These are phyloP conservation scores for Tenebrio molitor DNA, from an alignment of 1,140 invertebrate genomes.

Conservation along the genomic window DNA sequence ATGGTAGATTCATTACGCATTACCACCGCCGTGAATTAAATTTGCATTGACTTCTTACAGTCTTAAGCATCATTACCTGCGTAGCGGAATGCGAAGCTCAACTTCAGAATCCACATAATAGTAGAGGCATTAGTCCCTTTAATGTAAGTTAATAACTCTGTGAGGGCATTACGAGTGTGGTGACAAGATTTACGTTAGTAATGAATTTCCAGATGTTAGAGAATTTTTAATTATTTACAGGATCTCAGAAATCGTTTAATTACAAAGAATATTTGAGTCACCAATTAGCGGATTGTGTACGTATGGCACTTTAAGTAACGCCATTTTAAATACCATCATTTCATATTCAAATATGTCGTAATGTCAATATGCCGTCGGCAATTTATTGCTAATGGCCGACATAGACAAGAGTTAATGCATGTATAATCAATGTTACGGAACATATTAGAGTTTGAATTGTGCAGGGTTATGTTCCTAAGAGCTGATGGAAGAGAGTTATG, in stretches of 20 bases:
- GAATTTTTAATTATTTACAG: too few relatives aligned
- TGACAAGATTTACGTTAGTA: background rate
- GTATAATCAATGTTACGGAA: too few relatives aligned
- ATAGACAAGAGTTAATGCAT: constrained; percentile 9
- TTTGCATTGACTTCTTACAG: constrained; percentile 24
- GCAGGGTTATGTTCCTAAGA: too few relatives aligned
- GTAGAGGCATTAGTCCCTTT: constrained; percentile 9
- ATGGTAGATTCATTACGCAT: constrained; percentile 1
- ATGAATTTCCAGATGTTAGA: background rate
- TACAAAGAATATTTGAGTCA: too few relatives aligned
- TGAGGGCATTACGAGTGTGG: constrained; percentile 8
- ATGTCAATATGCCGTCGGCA: background rate
- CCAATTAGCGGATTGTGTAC: background rate
- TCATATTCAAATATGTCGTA: background rate
- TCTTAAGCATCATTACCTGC: constrained; percentile 21
- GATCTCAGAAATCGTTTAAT: too few relatives aligned
- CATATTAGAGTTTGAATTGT: too few relatives aligned
- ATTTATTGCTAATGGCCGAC: constrained; percentile 14
- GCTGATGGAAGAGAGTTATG: too few relatives aligned
- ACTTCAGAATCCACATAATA: constrained; percentile 24
- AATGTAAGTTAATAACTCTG: constrained; percentile 36
- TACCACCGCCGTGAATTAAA: constrained; percentile 1
- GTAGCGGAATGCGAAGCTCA: constrained; percentile 28
- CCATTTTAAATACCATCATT: too few relatives aligned
- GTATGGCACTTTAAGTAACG: too few relatives aligned